phyloP scores from a whole-genome alignment of 2,113 vertebrate genomes.

The Osmerus mordax region DNA sequence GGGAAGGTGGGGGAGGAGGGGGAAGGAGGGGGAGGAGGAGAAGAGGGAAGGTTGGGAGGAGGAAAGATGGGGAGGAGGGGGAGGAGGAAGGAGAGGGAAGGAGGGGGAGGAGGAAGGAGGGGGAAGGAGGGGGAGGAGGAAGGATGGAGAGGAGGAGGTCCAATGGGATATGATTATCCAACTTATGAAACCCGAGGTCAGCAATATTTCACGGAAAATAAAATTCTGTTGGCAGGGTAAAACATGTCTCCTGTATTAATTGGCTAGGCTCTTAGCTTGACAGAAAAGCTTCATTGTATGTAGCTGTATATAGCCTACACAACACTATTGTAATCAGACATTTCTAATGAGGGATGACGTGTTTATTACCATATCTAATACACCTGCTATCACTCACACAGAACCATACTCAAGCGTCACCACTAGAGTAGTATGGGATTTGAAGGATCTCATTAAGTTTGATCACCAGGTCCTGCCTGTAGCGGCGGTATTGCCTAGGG shows the following conservation, averaged over 20 bases:
- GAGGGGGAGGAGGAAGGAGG: conserved; percentile 6
- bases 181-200: conserved; percentile 46
- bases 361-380: no score
- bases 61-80: conserved; percentile 13
- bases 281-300: conserved; percentile 23
- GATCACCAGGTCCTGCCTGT: not conserved
- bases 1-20: conserved; percentile 16
- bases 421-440: no score
- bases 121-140: conserved; percentile 9
- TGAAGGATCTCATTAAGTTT: not conserved
- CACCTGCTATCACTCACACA: no score
- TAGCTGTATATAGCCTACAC: not conserved
- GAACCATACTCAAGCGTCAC: no score
- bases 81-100: conserved; percentile 20
- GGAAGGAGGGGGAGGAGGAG: conserved; percentile 13
- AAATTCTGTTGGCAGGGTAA: conserved; percentile 42
- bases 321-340: no score
- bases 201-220: conserved; percentile 53
- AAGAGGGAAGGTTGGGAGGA: no score
- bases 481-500: not conserved
- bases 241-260: conserved; percentile 51
- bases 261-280: conserved; percentile 39
- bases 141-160: conserved; percentile 29
- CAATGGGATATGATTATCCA: conserved; percentile 54
- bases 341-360: no score